Evolutionary conservation across 2,888 invertebrate species (phyloP).

Genomic region (Pollenia amentaria): DNA sequence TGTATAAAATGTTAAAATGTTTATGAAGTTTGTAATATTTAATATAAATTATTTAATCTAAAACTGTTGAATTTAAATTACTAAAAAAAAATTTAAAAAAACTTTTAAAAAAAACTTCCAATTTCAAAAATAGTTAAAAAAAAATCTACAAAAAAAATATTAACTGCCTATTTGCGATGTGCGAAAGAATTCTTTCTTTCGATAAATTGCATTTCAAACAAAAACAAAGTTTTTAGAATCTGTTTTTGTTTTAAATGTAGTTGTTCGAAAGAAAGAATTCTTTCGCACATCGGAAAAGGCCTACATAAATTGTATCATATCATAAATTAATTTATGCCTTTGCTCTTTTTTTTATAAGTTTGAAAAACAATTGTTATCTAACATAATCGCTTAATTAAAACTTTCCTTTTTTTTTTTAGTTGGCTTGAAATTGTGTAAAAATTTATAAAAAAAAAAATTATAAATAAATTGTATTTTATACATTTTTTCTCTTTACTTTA

Average conservation of each 20-base stretch:
- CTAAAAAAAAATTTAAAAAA: background rate
- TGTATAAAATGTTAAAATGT: slow-evolving; percentile 66
- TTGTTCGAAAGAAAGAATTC: too few relatives aligned
- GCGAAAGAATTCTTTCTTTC: too few relatives aligned
- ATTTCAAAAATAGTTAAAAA: background rate
- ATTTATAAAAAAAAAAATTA: background rate
- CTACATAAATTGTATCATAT: slow-evolving; percentile 46
- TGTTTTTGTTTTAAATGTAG: too few relatives aligned
- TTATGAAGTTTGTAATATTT: slow-evolving; percentile 37
- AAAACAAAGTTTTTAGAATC: too few relatives aligned
- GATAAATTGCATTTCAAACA: too few relatives aligned
- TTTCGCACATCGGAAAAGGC: too few relatives aligned
- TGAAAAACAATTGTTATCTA: slow-evolving; percentile 29
- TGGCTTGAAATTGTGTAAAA: slow-evolving; percentile 34
- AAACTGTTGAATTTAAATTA: slow-evolving; percentile 27
- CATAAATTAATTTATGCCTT: slow-evolving; percentile 55
- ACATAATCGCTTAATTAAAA: background rate
- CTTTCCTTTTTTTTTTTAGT: background rate
- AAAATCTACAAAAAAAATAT: too few relatives aligned
- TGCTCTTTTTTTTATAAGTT: slow-evolving; percentile 12
- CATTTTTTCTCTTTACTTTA: background rate
- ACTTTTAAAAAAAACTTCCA: background rate
- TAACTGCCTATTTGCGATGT: too few relatives aligned
- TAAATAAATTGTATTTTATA: slow-evolving; percentile 6
- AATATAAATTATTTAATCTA: background rate